phyloP scores from a whole-genome alignment of 2,113 vertebrate species.

The Pycnonotus jocosus region DNA sequence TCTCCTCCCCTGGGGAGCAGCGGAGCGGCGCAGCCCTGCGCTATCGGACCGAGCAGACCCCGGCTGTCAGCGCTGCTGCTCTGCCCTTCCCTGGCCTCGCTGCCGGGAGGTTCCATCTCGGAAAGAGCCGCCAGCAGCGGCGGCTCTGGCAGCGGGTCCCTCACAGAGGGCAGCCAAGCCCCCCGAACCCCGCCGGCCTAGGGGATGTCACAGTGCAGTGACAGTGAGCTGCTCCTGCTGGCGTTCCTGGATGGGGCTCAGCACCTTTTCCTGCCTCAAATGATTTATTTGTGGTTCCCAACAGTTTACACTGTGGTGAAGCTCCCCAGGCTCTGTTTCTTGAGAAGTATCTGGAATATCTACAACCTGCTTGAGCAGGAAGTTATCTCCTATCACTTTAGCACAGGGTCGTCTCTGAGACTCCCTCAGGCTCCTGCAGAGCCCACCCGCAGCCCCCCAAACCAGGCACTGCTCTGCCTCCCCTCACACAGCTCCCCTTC shows the following conservation, averaged over 20 bases:
- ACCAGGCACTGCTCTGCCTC: not conserved
- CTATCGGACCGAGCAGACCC: not conserved
- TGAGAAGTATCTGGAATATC: not conserved
- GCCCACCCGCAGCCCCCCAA: not conserved
- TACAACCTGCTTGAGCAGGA: not conserved
- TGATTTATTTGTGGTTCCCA: not conserved
- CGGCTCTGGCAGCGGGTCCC: not conserved
- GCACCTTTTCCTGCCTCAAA: not conserved
- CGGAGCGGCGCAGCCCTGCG: not conserved
- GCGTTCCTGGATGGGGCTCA: not conserved
- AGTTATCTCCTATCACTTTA: not conserved
- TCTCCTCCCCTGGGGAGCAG: not conserved
- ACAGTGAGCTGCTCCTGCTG: not conserved
- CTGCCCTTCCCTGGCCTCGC: not conserved
- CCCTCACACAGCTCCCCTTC: not conserved
- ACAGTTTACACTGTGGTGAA: rapidly evolving
- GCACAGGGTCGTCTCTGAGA: not conserved
- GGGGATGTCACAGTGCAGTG: not conserved
- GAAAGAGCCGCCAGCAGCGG: rapidly evolving
- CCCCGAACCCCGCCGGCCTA: rapidly evolving
- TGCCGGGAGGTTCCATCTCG: not conserved
- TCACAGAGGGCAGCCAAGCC: rapidly evolving
- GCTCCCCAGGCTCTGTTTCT: rapidly evolving
- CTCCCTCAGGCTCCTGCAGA: rapidly evolving
- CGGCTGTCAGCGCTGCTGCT: not conserved